Percentiles rank a stretch among this genome's conserved stretches.
These are phyloP conservation scores for Bilobella aurantiaca DNA, from an alignment of 1,140 invertebrate species.

Conservation along the genomic window DNA sequence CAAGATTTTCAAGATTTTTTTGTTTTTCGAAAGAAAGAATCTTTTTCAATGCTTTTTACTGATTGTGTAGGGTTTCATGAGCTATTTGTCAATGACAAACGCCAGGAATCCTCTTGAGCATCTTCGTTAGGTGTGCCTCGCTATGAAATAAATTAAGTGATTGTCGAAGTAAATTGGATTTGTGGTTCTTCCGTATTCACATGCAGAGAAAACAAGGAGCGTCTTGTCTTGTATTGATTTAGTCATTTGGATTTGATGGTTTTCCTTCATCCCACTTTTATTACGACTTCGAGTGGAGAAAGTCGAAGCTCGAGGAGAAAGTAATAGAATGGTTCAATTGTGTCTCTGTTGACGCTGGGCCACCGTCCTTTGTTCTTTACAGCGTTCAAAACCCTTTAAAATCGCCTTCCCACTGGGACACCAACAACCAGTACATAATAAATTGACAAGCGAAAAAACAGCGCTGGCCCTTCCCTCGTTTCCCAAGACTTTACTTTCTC, in stretches of 20 bases:
- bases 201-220: neutral
- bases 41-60: too few species aligned
- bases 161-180: slow-evolving; percentile 20
- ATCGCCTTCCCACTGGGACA: neutral
- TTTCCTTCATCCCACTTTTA: neutral
- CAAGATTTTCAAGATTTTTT: too few species aligned
- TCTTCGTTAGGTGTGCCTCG: neutral
- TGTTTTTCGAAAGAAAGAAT: too few species aligned
- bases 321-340: neutral
- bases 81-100: too few species aligned
- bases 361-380: too few species aligned
- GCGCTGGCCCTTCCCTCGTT: neutral
- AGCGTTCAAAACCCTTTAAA: too few species aligned
- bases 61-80: too few species aligned
- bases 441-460: neutral
- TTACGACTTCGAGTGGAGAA: neutral
- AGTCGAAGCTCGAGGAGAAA: neutral
- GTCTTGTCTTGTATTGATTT: slow-evolving; percentile 14
- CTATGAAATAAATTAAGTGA: slow-evolving; percentile 3
- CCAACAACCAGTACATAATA: neutral
- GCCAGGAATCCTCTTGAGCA: too few species aligned
- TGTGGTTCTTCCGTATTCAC: too few species aligned
- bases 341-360: too few species aligned
- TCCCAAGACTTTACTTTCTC: too few species aligned
- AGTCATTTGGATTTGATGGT: slow-evolving; percentile 20